Evolutionary conservation across 30 jellyfish, hydroid and myxozoan species (phyloP).

Genomic region (Cassiopea andromeda): DNA sequence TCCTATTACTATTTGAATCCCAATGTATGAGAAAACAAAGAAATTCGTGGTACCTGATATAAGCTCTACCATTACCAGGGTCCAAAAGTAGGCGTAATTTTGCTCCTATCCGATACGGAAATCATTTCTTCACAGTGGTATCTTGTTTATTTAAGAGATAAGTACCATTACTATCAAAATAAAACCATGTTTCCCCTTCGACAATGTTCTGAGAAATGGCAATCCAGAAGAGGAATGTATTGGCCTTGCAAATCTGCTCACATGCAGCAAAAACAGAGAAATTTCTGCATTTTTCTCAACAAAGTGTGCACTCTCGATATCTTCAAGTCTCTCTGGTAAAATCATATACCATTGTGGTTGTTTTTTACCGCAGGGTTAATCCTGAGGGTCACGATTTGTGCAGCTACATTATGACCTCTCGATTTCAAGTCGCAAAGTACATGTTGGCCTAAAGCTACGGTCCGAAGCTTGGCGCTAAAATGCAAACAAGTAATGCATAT

Average conservation of each 20-base stretch:
- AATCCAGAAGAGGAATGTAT: not conserved
- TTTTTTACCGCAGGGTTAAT: constrained; percentile 7
- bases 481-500: constrained; percentile 3
- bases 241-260: not conserved
- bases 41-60: not conserved
- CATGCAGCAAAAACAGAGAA: not conserved
- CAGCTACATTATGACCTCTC: not conserved
- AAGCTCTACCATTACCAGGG: not conserved
- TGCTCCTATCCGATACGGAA: not conserved
- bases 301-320: not conserved
- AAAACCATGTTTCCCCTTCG: not conserved
- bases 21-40: not conserved
- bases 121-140: not conserved
- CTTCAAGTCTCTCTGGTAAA: not conserved
- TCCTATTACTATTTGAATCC: too few species aligned
- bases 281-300: not conserved
- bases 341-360: not conserved
- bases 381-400: constrained; percentile 8
- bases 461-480: constrained; percentile 7
- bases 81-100: not conserved
- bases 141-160: not conserved
- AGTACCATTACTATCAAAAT: not conserved
- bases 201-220: not conserved
- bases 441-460: constrained; percentile 1
- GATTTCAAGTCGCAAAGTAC: not conserved